Evolutionary conservation across 2,888 invertebrate genomes (phyloP).

Genomic region (Chymomyza caudatula): DNA sequence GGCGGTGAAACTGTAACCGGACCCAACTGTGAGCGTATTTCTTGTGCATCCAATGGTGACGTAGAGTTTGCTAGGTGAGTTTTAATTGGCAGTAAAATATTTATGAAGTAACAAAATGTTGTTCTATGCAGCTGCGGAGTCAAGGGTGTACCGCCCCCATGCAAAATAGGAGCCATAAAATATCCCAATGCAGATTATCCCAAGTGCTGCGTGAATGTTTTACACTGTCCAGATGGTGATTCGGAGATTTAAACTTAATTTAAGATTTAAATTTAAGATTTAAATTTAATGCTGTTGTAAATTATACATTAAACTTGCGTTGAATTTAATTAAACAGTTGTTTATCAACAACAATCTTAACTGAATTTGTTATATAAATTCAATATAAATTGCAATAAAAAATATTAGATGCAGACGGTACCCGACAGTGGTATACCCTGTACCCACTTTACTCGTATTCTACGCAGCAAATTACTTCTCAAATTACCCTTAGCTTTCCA

Average conservation of each 20-base stretch:
- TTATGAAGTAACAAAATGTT: neutral
- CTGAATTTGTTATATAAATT: no score
- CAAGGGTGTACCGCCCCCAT: neutral
- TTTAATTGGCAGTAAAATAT: neutral
- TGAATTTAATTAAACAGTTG: no score
- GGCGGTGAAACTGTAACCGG: slow-evolving; percentile 23
- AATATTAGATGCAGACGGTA: no score
- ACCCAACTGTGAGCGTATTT: slow-evolving; percentile 26
- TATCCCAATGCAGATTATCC: slow-evolving; percentile 28
- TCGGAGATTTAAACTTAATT: neutral
- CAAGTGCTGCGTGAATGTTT: slow-evolving; percentile 20
- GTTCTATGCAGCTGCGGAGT: slow-evolving; percentile 29
- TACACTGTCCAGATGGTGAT: slow-evolving; percentile 13
- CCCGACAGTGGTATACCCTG: no score
- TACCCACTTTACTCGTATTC: no score
- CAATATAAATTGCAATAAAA: no score
- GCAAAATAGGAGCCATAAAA: slow-evolving; percentile 23
- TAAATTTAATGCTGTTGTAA: neutral
- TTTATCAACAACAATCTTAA: no score
- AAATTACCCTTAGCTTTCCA: no score
- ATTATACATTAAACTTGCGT: no score
- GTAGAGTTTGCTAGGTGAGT: slow-evolving; percentile 29
- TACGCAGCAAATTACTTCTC: no score
- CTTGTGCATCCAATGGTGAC: slow-evolving; percentile 15
- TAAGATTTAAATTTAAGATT: neutral